Evolutionary conservation across 1,140 invertebrate genomes (phyloP), one percentile per base, ranked within the genome.

Genomic region (Cheumatopsyche charites): DNA sequence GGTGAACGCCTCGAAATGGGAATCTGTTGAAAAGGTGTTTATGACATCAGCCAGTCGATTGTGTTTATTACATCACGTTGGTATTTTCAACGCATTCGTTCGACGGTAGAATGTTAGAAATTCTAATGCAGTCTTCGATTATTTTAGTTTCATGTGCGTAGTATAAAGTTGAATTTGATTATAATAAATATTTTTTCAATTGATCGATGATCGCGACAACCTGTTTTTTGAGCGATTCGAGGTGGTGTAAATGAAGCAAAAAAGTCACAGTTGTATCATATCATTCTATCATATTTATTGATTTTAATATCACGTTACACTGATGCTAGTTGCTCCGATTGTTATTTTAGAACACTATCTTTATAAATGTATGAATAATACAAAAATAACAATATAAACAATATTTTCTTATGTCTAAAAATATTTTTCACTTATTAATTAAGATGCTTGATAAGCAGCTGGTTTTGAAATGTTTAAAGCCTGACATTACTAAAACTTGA

Each of bases 381-480:
- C 13, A 58, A 58, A 58, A 58, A 58, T 58, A 58, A 58, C 55
- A n/a, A 58, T 58, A 58, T 58, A 58, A 58, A 52, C 47, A 52
- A 19, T 58, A 19, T 58, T 19, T 58, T n/a, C 55, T 58, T 58
- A 58, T 9, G 25, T 58, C 55, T 58, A 58, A 12, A 58, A n/a
- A 58, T 58, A 58, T 58, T 25, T 58, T 58, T 58, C 21, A 58
- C 12, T 58, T 58, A 25, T 25, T 25, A 58, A 23, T 36, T 36
- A 36, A 4, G 3, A 36, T 36, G 29, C 29, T 36, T 36, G 29
- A 36, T 36, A 36, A 25, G 23, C 23, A 21, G n/a, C 21, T 25
- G 55, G 21, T 58, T 36, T 26, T 1, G 23, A 25, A 58, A 25
- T 7, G 23, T 58, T 58, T 58, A 58, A 58, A 58, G 55, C 55